phyloP scores from a whole-genome alignment of 2,797 vertebrate genomes.

The Falco peregrinus region DNA sequence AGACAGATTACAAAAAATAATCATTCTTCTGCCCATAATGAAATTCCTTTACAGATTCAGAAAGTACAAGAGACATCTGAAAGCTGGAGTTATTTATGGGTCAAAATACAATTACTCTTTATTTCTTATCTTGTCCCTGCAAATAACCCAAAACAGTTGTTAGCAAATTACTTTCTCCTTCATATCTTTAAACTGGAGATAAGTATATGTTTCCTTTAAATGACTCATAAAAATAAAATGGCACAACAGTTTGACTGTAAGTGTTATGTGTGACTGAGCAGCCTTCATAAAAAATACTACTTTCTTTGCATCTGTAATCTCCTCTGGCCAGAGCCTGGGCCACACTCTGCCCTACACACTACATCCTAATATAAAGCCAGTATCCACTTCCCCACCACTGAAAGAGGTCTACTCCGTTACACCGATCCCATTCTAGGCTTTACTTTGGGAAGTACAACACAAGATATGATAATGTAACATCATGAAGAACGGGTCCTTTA shows the following conservation, averaged over 20 bases:
- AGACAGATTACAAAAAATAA: background rate
- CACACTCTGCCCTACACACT: background rate
- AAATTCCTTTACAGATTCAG: background rate
- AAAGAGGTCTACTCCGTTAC: background rate
- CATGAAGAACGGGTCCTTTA: conserved; percentile 6
- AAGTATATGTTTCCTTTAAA: conserved; percentile 17
- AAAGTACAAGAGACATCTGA: background rate
- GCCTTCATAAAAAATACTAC: background rate
- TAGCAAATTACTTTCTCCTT: conserved; percentile 35
- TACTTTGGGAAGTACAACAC: background rate
- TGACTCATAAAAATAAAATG: conserved; percentile 19
- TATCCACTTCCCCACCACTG: background rate
- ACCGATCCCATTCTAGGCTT: background rate
- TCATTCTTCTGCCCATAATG: background rate
- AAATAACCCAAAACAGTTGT: background rate
- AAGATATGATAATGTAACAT: background rate
- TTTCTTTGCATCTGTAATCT: background rate
- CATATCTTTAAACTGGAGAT: conserved; percentile 14
- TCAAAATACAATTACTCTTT: conserved; percentile 26
- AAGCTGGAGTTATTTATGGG: conserved; percentile 12
- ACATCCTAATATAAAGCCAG: background rate
- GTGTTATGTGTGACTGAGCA: background rate
- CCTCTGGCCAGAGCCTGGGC: background rate
- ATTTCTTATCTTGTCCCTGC: conserved; percentile 20
- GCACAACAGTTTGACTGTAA: background rate